Base-by-base conservation (phyloP, 2,888 invertebrate species). In the Pycnomerus fuliginosus region DNA sequence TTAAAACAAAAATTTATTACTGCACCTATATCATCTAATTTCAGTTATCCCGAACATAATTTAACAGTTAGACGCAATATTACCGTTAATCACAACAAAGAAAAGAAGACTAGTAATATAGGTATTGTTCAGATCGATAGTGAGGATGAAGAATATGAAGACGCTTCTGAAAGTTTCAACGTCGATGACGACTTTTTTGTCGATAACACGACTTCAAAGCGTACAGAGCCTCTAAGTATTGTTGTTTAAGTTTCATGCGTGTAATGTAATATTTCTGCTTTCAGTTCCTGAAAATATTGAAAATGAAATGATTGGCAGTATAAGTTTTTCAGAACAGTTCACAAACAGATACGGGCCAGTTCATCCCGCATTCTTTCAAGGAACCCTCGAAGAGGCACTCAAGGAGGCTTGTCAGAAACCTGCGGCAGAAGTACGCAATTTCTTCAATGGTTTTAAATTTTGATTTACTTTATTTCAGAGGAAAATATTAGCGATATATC, bases 401-500 rank as follows among this genome's bases (percentile, higher is more conserved):
- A 87, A 87, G 68, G 91, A 93, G 71, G 90, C 95, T 15, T 90
- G 93, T 68, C 79, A 85, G 55, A 88, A 87, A 73, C 87, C 91
- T 45, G 93, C 94, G 43, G 89, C 85, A 77, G 92, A 94, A 74
- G 95, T 92, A 74, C 69, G 74, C 17, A 13, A 20, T 16, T 23
- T 14, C 13, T 25, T n/a, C 12, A 22, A 32, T 30, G 23, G 12
- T 4, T 31, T 27, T 29, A 27, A 16, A 23, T 25, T 25, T 25
- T 4, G 25, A 10, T 25, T 25, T 10, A 10, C 11, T 4, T 54
- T 56, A 60, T 72, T 75, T 4, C 77, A 97, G 91, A 83, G 96
- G 55, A 92, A 92, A 74, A 80, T 96, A 44, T 76, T 99, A 55
- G 96, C 93, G 12, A 82, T 99, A 47, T 99, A 99, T 76, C 79